phyloP scores from a whole-genome alignment of 2,888 invertebrate genomes.

The Eucriotettix oculatus region DNA sequence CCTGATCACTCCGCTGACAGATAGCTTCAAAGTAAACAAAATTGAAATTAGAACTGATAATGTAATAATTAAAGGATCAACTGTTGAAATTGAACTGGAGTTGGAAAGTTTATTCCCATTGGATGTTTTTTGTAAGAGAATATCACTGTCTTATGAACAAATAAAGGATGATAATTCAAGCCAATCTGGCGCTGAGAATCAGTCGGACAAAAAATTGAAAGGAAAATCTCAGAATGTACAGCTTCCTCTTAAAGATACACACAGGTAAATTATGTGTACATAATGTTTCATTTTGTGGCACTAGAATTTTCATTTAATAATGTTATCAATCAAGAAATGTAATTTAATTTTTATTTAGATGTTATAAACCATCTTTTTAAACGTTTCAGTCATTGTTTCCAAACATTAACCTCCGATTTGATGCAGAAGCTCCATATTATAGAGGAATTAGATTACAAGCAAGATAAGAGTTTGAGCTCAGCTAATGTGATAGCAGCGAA shows the following conservation, averaged over 20 bases:
- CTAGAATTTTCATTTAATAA: no score
- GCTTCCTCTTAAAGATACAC: no score
- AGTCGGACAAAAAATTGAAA: no score
- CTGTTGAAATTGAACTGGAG: constrained; percentile 35
- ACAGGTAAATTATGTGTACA: no score
- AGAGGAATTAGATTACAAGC: constrained; percentile 59
- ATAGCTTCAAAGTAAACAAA: constrained; percentile 37
- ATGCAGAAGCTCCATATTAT: constrained; percentile 36
- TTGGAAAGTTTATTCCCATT: constrained; percentile 45
- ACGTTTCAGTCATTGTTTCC: no score
- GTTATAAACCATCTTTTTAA: no score
- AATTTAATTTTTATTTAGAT: no score
- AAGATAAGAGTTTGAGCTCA: constrained; percentile 61
- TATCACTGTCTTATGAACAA: constrained; percentile 45
- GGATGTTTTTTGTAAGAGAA: constrained; percentile 43
- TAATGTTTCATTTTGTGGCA: no score
- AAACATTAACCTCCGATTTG: neutral
- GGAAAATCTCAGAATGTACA: no score
- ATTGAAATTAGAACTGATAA: constrained; percentile 33
- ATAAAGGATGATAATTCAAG: constrained; percentile 25
- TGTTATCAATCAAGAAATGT: no score
- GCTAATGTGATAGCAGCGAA: constrained; percentile 57
- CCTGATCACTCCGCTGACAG: constrained; percentile 30
- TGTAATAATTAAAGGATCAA: constrained; percentile 38
- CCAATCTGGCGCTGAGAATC: no score